phyloP scores from a whole-genome alignment of 2,888 invertebrate genomes.

The Nyleta sp. region DNA sequence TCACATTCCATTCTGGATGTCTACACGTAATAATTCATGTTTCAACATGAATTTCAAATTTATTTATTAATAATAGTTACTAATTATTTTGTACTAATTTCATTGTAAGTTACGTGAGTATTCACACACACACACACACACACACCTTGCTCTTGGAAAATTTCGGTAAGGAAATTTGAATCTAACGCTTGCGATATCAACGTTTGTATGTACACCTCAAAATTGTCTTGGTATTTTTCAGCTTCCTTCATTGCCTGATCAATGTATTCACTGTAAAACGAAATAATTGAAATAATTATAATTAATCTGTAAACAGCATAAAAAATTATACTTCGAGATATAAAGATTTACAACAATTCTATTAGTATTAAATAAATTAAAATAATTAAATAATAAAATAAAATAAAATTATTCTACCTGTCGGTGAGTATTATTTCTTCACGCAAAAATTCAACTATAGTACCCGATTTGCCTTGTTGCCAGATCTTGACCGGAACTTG shows the following conservation, averaged over 20 bases:
- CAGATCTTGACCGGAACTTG: slow-evolving; percentile 90
- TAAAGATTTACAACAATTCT: too few species aligned
- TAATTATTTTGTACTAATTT: too few species aligned
- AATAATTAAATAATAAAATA: slow-evolving; percentile 23
- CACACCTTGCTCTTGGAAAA: slow-evolving; percentile 95
- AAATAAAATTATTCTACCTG: slow-evolving; percentile 72
- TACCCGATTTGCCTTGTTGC: slow-evolving; percentile 90
- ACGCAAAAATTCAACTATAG: slow-evolving; percentile 90
- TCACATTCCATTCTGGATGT: too few species aligned
- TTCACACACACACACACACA: too few species aligned
- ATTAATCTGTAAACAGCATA: too few species aligned
- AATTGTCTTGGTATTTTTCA: slow-evolving; percentile 92
- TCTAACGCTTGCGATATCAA: slow-evolving; percentile 95
- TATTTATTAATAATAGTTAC: too few species aligned
- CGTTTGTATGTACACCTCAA: slow-evolving; percentile 96
- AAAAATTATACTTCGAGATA: neutral
- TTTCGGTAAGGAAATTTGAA: slow-evolving; percentile 94
- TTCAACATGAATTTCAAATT: too few species aligned
- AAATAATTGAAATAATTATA: neutral
- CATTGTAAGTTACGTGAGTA: too few species aligned
- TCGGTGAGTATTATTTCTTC: slow-evolving; percentile 88
- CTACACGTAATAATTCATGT: too few species aligned
- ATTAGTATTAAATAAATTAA: neutral
- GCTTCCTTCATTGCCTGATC: slow-evolving; percentile 90
- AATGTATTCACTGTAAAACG: slow-evolving; percentile 85